Evolutionary conservation across 2,113 vertebrate genomes (phyloP), one percentile per base, ranked within the genome.

Genomic region (Grantiella picta): DNA sequence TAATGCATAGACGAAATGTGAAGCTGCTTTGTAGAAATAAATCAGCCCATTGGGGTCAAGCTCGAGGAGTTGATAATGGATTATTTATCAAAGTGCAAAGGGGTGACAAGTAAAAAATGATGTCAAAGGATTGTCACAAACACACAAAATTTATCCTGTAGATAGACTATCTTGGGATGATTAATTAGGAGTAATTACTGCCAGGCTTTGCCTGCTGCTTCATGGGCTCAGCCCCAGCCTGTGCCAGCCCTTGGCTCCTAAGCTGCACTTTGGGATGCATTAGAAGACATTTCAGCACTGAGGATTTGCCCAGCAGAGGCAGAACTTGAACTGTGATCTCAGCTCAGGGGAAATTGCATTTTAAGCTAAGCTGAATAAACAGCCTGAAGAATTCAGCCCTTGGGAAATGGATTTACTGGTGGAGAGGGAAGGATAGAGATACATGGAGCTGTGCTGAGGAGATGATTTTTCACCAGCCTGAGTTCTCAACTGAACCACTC

Each of bases 31-130:
- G 69, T 42, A 91, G 85, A 86, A 91, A 92, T 87, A 83, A 83
- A 89, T 63, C 76, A 80, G 23, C 31, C 50, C 54, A 33, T 3
- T 85, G 33, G 57, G 45, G 50, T 86, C 69, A 61, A 89, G 45
- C 40, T 70, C 28, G 5, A 77, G 33, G 44, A 91, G 63, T 0
- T 72, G 35, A 61, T 85, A 78, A 72, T 66, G 28, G 87, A 94
- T 92, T 95, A 86, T 89, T 95, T 86, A 72, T 79, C 44, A 54
- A 83, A 94, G 80, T 75, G 61, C 36, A 81, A 86, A 94, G 44
- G 44, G 29, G 42, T 93, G 60, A 73, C 49, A 81, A 79, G 60
- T 75, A 31, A 90, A 95, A 89, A 61, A 27, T 20, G 25, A 65
- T 80, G 75, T 59, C 59, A 78, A 77, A 93, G 16, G 50, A 72